Evolutionary conservation across 1,140 invertebrate species (phyloP).

Genomic region (Xylocopa sonorina): DNA sequence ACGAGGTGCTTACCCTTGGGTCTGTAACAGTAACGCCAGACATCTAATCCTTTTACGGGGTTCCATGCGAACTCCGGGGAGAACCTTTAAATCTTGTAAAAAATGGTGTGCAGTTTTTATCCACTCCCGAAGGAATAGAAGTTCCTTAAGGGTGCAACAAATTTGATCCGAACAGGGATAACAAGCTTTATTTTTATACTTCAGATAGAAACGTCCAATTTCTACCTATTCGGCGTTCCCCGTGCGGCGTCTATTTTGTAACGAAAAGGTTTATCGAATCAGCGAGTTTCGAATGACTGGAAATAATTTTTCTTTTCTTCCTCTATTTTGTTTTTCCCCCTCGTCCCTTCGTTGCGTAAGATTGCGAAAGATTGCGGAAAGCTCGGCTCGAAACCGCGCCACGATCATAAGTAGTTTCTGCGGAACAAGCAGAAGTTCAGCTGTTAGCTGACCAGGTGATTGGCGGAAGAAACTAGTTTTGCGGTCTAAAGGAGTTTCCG

Average conservation of each 20-base stretch:
- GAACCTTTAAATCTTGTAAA: conserved; percentile 21
- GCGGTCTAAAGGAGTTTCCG: background rate
- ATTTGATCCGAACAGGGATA: background rate
- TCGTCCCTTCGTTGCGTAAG: background rate
- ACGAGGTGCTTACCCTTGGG: conserved; percentile 24
- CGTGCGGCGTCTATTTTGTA: too few relatives aligned
- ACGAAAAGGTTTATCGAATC: background rate
- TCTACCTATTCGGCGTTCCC: too few relatives aligned
- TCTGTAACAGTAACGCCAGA: background rate
- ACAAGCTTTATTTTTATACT: background rate
- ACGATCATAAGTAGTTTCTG: conserved; percentile 24
- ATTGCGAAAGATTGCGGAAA: background rate
- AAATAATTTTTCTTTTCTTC: conserved; percentile 23
- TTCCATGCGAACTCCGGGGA: background rate
- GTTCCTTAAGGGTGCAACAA: background rate
- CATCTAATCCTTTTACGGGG: conserved; percentile 36
- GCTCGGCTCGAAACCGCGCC: background rate
- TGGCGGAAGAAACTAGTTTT: conserved; percentile 35
- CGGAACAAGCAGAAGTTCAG: conserved; percentile 16
- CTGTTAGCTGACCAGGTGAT: conserved; percentile 24
- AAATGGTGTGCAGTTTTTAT: conserved; percentile 2
- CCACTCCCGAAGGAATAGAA: background rate
- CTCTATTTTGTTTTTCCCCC: too few relatives aligned
- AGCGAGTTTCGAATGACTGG: background rate
- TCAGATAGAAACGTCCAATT: background rate